Base-by-base conservation (phyloP, 2,888 invertebrate species). In the Leucophora obtusa region DNA sequence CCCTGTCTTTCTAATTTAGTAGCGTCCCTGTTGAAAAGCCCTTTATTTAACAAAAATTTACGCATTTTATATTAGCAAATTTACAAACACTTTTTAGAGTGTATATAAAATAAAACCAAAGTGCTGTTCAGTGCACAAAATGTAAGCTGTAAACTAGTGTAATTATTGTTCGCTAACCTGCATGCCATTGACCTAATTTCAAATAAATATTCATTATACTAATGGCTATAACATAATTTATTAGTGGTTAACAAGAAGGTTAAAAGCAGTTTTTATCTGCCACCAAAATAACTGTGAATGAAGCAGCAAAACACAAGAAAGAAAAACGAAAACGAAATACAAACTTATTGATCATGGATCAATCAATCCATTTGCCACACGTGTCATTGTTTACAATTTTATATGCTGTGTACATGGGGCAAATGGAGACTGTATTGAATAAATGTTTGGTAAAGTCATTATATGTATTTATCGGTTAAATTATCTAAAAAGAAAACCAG, bases 301-400 rank as follows among this genome's bases (percentile, higher is more conserved):
- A 35, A 35, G 7, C 2, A 35, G 35, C 1, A 38, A 38, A 38
- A 38, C 1, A 8, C 1, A 35, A 38, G 6, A 38, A 38, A 38
- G 1, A 38, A 38, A 38, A 38, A 38, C 2, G 7, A 28, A 28
- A 28, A 28, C 7, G 28, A 28, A 28, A 7, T 28, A 28, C 28
- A 28, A 28, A 38, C 11, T 38, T 28, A 38, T 38, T 38, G 38
- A 38, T 38, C 38, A 38, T 38, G 38, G 38, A 14, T 28, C 28
- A 28, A 38, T 38, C 38, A 38, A 38, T 35, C 35, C 8, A 35
- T 38, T 38, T 54, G 54, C 14, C 18, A 53, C 65, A 38, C 65
- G 65, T 21, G 54, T 53, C 65, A 38, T 54, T 65, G 53, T 65
- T 28, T 60, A 18, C 28, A 28, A 28, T 6, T 1, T 5, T 1